Evolutionary conservation across 2,888 invertebrate species (phyloP).

Genomic region (Terebella lapidaria): DNA sequence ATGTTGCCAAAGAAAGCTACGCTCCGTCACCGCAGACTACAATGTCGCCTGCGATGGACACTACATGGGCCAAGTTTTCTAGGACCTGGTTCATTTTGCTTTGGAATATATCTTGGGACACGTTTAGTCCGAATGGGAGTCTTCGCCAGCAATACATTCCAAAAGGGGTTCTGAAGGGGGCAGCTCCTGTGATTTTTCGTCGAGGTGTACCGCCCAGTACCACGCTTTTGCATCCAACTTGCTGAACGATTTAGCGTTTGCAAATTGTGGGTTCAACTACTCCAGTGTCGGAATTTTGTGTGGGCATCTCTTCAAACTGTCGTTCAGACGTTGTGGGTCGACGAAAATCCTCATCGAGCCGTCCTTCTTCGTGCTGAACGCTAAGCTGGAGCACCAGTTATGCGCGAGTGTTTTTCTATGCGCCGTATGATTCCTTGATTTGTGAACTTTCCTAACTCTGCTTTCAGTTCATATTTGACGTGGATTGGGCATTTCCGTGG

Average conservation of each 20-base stretch:
- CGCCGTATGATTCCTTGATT: not conserved
- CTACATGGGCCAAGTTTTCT: conserved; percentile 6
- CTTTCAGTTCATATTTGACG: not conserved
- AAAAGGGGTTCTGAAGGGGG: no score
- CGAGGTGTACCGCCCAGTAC: not conserved
- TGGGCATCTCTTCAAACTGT: not conserved
- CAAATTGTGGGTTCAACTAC: not conserved
- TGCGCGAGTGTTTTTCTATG: not conserved
- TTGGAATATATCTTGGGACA: no score
- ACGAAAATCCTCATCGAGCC: not conserved
- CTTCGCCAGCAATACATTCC: no score
- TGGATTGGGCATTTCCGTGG: not conserved
- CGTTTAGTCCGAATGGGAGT: no score
- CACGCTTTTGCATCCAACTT: not conserved
- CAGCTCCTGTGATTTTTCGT: not conserved
- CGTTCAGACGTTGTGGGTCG: not conserved
- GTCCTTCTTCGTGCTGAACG: not conserved
- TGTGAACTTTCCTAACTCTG: not conserved
- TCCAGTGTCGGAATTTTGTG: not conserved
- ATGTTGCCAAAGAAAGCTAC: no score
- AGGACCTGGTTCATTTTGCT: conserved; percentile 6
- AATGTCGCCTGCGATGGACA: conserved; percentile 14
- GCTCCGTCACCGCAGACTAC: no score
- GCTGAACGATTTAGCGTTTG: not conserved
- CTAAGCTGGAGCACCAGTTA: not conserved